Evolutionary conservation across 2,888 invertebrate species (phyloP).

Genomic region (Poecilus cupreus): DNA sequence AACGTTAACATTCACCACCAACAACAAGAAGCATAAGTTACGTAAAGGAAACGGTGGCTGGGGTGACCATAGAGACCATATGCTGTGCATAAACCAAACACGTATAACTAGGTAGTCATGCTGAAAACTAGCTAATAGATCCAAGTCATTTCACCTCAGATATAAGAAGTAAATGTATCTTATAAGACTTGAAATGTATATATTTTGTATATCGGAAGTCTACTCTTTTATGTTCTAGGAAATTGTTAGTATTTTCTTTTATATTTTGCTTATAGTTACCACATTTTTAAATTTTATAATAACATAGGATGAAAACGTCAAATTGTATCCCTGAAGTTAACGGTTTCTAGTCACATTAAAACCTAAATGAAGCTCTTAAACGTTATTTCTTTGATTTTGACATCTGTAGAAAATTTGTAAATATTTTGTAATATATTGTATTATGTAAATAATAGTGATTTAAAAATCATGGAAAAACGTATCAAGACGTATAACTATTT

Average conservation of each 20-base stretch:
- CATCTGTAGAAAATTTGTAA: constrained; percentile 29
- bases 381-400: constrained; percentile 33
- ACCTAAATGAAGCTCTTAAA: neutral
- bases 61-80: constrained; percentile 93
- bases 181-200: constrained; percentile 16
- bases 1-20: constrained; percentile 79
- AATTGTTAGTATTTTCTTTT: neutral
- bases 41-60: constrained; percentile 97
- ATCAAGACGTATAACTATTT: neutral
- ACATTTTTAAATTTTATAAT: neutral
- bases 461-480: constrained; percentile 2
- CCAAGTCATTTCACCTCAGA: neutral
- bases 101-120: constrained; percentile 69
- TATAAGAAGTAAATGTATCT: constrained; percentile 5
- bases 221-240: constrained; percentile 4
- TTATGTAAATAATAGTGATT: constrained; percentile 29
- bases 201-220: constrained; percentile 31
- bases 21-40: constrained; percentile 83
- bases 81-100: constrained; percentile 86
- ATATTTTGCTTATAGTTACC: neutral
- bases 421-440: constrained; percentile 38
- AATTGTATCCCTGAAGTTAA: neutral
- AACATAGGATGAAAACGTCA: neutral
- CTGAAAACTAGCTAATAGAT: neutral
- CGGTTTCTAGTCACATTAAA: constrained; percentile 30